A percentile compares a stretch with the other conserved stretches of the same genome.
These are phyloP conservation scores for Nomada flava DNA, from an alignment of 2,888 invertebrate species.

Conservation along the genomic window DNA sequence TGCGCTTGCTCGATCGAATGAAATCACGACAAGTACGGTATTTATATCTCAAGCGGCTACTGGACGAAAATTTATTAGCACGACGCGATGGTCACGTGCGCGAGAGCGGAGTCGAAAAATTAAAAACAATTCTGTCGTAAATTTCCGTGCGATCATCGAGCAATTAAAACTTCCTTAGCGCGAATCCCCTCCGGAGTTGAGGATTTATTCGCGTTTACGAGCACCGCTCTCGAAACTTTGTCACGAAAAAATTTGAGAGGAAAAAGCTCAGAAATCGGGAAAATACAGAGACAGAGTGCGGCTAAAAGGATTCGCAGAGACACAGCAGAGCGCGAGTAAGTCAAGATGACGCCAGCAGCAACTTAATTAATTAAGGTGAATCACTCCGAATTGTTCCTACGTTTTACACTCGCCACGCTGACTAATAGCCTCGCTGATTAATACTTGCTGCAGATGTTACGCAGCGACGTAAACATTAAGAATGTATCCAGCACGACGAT, in stretches of 20 bases:
- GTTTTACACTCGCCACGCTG: conserved; percentile 71
- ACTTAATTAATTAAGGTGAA: conserved; percentile 73
- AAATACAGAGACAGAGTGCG: background rate
- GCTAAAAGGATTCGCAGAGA: background rate
- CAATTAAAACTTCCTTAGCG: conserved; percentile 24
- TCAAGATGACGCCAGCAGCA: conserved; percentile 20
- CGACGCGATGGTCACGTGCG: background rate
- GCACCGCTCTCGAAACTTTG: background rate
- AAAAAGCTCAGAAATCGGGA: background rate
- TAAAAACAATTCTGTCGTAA: conserved; percentile 35
- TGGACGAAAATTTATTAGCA: conserved; percentile 37
- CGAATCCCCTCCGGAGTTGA: background rate
- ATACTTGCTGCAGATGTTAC: conserved; percentile 70
- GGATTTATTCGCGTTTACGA: conserved; percentile 26
- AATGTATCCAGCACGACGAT: conserved; percentile 49
- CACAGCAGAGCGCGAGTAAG: conserved; percentile 1
- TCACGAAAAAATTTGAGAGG: conserved; percentile 1
- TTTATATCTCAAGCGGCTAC: conserved; percentile 27
- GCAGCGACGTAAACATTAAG: conserved; percentile 70
- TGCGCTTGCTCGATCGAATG: conserved; percentile 6
- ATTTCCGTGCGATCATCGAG: conserved; percentile 29
- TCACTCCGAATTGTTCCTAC: conserved; percentile 67
- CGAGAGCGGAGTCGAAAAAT: background rate
- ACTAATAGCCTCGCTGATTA: conserved; percentile 70
- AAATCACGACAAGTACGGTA: background rate